Base-by-base conservation (phyloP, 2,888 invertebrate genomes). In the Cinara cedri region DNA sequence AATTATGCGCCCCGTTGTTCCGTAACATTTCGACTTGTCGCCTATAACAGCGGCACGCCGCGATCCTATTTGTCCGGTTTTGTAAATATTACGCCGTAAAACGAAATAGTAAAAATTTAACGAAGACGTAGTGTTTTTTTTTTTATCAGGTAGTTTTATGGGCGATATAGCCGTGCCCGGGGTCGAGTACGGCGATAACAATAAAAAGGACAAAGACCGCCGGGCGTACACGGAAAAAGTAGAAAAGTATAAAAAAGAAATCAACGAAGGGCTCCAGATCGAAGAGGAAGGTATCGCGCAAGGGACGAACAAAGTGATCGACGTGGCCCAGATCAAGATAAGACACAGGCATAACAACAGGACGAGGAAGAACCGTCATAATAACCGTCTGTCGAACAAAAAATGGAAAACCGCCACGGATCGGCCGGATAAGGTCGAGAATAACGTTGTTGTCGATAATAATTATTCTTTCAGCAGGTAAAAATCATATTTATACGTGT, bases 91-190 rank as follows among this genome's bases (percentile, higher is more conserved):
- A n/a, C n/a, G n/a, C n/a, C n/a, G n/a, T n/a, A n/a, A n/a, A n/a
- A n/a, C n/a, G n/a, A n/a, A n/a, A n/a, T n/a, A n/a, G n/a, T n/a
- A n/a, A n/a, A n/a, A n/a, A n/a, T n/a, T n/a, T n/a, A n/a, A n/a
- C n/a, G n/a, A n/a, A n/a, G n/a, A n/a, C n/a, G n/a, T n/a, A n/a
- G n/a, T n/a, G n/a, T n/a, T 26, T 24, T 62, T 70, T 46, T 55
- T 26, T 63, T 72, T 65, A 26, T n/a, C 88, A 95, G 95, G 89
- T 84, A 91, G 90, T 76, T 94, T 94, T 85, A 88, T 92, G 88
- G 94, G 94, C 0, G 95, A 95, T 86, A 94, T 95, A 82, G 94
- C 95, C 0, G 87, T 95, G 82, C 91, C 94, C 51, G 90, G 91
- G 83, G 85, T 86, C 42, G 84, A 86, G 81, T 78, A 89, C 88